Evolutionary conservation across 2,888 invertebrate species (phyloP), one percentile per base, ranked within the genome.

Genomic region (Dryobota labecula): DNA sequence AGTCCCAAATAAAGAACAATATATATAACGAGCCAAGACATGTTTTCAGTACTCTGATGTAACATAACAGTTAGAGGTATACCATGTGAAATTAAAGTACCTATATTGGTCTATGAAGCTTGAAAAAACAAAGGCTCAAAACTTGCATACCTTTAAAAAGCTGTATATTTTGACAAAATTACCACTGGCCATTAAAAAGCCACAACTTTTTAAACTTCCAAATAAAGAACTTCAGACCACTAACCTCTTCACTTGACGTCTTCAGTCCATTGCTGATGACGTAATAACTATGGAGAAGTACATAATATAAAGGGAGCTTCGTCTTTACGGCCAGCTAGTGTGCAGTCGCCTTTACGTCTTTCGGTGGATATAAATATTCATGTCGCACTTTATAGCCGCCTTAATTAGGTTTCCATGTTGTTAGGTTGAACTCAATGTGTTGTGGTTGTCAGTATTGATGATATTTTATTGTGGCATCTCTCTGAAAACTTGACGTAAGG

Each of bases 291-390:
- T 62, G 2, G 8, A 11, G 30, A 41, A 76, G 57, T 68, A 67
- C 76, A 80, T 75, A 33, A 6, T n/a, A 47, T 75, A 24, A 56
- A 61, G 65, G 67, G 27, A 60, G 49, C 56, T 7, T 54, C 53
- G 38, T 36, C 24, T 70, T 71, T 57, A 76, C 49, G 15, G 49
- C 56, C 58, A 18, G 20, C 65, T n/a, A 62, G 72, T 80, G 68
- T 75, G 74, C 60, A 51, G 9, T 80, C 51, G 38, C 68, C 74
- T 69, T 70, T 71, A 62, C 33, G 58, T 54, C 72, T 51, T 70
- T 65, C 56, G 51, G 53, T 57, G 45, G 66, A 69, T 47, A 71
- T 81, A 81, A 78, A 83, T 81, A 78, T 84, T 84, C 78, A 81
- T 76, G 73, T 20, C 41, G 56, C 51, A 68, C 47, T 83, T 75